A percentile compares a stretch with the other conserved stretches of the same genome.
These are phyloP conservation scores for Drosophila nannoptera DNA, from an alignment of 1,140 invertebrate species.

Conservation along the genomic window DNA sequence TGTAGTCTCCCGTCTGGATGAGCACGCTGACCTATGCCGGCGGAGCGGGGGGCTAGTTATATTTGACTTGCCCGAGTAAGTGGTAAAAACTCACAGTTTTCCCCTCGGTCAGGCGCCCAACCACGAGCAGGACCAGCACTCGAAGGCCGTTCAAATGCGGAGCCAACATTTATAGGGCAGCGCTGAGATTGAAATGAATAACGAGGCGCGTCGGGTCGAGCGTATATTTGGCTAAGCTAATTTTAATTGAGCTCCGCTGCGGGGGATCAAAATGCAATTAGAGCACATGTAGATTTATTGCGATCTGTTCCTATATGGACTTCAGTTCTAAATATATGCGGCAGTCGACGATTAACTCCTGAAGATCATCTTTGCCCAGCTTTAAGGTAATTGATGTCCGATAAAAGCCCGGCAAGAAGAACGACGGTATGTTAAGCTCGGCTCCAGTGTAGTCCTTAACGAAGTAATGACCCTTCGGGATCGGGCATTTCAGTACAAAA, in stretches of 20 bases:
- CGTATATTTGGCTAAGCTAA: slow-evolving; percentile 1
- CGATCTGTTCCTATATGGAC: too few species aligned
- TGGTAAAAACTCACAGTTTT: slow-evolving; percentile 41
- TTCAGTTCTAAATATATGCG: too few species aligned
- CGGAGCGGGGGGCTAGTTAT: not conserved
- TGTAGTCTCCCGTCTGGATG: slow-evolving; percentile 45
- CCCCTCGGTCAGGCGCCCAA: not conserved
- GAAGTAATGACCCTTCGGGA: slow-evolving; percentile 32
- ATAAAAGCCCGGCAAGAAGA: slow-evolving; percentile 35
- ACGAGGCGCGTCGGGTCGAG: not conserved
- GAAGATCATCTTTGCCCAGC: too few species aligned
- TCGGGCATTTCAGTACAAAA: slow-evolving; percentile 36
- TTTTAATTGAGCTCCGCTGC: slow-evolving; percentile 18
- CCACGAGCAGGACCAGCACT: slow-evolving; percentile 16
- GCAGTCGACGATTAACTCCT: too few species aligned
- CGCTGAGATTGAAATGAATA: not conserved
- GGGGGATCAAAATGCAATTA: too few species aligned
- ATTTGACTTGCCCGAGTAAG: not conserved
- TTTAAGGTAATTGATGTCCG: slow-evolving; percentile 11
- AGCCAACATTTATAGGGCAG: slow-evolving; percentile 34
- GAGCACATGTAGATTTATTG: too few species aligned
- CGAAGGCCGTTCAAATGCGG: not conserved
- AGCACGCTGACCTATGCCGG: slow-evolving; percentile 25
- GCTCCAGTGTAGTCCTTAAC: slow-evolving; percentile 41
- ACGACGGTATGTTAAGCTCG: slow-evolving; percentile 38